Evolutionary conservation across 2,113 vertebrate genomes (phyloP).

Genomic region (Alosa alosa): DNA sequence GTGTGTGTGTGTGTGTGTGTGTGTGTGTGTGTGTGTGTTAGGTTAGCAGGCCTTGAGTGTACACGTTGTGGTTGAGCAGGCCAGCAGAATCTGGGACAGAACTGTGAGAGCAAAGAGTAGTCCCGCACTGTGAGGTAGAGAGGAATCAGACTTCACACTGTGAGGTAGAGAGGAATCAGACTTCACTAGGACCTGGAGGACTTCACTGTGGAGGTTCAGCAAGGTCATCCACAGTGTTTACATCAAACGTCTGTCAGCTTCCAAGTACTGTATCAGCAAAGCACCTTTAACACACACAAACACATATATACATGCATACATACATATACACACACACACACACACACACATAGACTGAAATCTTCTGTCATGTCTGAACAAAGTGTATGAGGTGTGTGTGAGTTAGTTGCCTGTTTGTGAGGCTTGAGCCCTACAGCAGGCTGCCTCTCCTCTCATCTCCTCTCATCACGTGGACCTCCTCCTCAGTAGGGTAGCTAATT

Average conservation of each 20-base stretch:
- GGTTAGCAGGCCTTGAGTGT: constrained; percentile 27
- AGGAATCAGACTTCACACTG: neutral
- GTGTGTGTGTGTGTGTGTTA: constrained; percentile 15
- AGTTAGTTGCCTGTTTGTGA: neutral
- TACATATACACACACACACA: neutral
- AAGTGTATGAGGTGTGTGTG: neutral
- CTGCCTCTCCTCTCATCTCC: neutral
- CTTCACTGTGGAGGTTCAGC: neutral
- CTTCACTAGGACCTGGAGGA: neutral
- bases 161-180: neutral
- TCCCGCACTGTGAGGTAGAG: neutral
- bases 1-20: constrained; percentile 28
- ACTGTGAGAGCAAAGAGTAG: neutral
- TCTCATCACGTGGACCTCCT: neutral
- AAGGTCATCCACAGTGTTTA: neutral
- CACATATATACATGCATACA: neutral
- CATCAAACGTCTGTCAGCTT: neutral
- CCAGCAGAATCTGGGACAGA: neutral
- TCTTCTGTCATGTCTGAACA: neutral
- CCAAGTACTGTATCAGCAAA: neutral
- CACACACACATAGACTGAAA: neutral
- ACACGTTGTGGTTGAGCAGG: neutral
- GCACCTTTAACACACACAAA: neutral
- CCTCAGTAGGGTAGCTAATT: constrained; percentile 9
- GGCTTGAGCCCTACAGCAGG: neutral